phyloP scores from a whole-genome alignment of 2,888 invertebrate genomes.

The Diadegma fenestrale region DNA sequence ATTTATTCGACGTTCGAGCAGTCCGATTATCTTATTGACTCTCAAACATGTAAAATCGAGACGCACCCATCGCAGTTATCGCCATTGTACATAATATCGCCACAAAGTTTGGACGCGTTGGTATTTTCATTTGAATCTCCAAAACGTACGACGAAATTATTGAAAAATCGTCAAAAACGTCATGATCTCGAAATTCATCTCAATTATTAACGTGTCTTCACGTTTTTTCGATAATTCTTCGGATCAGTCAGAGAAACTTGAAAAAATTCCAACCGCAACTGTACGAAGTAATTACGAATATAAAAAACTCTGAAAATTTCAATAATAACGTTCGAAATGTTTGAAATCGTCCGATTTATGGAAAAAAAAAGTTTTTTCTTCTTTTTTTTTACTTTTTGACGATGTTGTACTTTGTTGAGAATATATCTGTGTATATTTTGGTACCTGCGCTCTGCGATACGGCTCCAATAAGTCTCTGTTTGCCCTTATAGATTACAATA shows the following conservation, averaged over 20 bases:
- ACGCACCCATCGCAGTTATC: slow-evolving; percentile 66
- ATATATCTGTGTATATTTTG: slow-evolving; percentile 28
- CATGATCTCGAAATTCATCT: neutral
- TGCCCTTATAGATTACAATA: slow-evolving; percentile 62
- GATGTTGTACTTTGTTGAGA: neutral
- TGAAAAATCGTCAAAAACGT: neutral
- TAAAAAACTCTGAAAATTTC: neutral
- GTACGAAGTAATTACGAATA: neutral
- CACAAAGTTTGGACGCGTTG: neutral
- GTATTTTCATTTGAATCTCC: neutral
- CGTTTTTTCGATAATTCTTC: neutral
- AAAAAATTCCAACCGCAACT: neutral
- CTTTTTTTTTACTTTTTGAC: neutral
- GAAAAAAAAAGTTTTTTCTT: neutral
- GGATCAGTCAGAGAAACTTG: neutral
- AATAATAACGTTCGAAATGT: neutral
- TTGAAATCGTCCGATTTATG: neutral
- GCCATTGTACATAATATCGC: slow-evolving; percentile 41
- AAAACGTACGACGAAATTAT: neutral
- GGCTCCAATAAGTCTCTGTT: slow-evolving; percentile 61
- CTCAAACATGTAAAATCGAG: slow-evolving; percentile 70
- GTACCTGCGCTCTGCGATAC: slow-evolving; percentile 44
- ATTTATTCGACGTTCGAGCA: slow-evolving; percentile 77
- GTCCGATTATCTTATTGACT: slow-evolving; percentile 80
- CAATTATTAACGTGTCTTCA: neutral